Percentiles rank a stretch among this genome's conserved stretches.
Conservation (phyloP, 2,113 vertebrate genomes). For the Psilopogon haemacephalus region DNA sequence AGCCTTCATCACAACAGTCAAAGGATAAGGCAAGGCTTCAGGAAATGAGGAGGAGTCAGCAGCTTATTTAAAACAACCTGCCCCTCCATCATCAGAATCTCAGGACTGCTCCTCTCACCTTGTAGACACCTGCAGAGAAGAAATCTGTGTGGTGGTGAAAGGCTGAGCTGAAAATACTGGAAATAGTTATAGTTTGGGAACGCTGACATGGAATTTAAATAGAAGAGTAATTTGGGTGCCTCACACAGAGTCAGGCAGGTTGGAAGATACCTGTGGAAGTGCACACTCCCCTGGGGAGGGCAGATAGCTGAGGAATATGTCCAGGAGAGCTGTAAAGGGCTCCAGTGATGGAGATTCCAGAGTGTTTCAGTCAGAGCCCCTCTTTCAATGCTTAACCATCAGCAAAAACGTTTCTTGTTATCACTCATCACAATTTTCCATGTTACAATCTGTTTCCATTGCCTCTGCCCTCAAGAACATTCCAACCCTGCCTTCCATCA, state of each 20-base stretch:
- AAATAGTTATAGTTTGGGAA: background rate
- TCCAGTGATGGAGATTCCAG: background rate
- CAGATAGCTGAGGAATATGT: background rate
- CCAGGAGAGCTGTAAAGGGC: background rate
- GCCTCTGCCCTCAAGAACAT: background rate
- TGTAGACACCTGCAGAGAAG: background rate
- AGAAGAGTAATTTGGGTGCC: background rate
- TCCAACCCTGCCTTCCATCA: background rate
- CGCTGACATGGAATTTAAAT: background rate
- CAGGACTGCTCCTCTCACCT: background rate
- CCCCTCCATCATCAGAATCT: background rate
- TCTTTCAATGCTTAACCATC: background rate
- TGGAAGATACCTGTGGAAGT: background rate
- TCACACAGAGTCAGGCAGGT: background rate
- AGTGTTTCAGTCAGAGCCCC: fast-evolving
- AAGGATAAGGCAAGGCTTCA: background rate
- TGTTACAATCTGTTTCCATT: background rate
- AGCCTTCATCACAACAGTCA: background rate
- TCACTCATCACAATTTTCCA: background rate
- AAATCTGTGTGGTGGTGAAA: background rate
- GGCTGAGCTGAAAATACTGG: background rate
- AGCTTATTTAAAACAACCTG: background rate
- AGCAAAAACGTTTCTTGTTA: background rate
- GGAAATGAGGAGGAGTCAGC: background rate
- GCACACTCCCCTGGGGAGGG: background rate